Evolutionary conservation across 35 echinoderm and acorn worm genomes (phyloP).

Genomic region (Strongylocentrotus purpuratus): DNA sequence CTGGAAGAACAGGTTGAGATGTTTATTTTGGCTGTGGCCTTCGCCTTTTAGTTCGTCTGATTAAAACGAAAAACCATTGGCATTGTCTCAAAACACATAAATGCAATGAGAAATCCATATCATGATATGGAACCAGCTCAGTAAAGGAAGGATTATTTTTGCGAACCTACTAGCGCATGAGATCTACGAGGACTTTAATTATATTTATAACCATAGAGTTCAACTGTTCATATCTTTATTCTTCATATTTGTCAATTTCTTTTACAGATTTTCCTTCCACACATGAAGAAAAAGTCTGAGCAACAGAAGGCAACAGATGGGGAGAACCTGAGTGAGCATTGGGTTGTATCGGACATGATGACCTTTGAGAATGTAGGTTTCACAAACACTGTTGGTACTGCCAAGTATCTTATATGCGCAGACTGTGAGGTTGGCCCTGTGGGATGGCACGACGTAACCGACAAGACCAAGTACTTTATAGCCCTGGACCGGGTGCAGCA

Average conservation of each 20-base stretch:
- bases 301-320: constrained; percentile 68
- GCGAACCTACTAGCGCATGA: too few relatives aligned
- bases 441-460: constrained; percentile 74
- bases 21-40: too few relatives aligned
- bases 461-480: constrained; percentile 78
- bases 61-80: too few relatives aligned
- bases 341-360: constrained; percentile 91
- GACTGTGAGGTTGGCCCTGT: constrained; percentile 98
- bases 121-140: too few relatives aligned
- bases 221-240: not conserved
- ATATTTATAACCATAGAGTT: too few relatives aligned
- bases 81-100: too few relatives aligned
- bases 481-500: constrained; percentile 82
- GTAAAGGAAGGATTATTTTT: too few relatives aligned
- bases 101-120: too few relatives aligned
- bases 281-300: constrained; percentile 95
- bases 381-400: constrained; percentile 83
- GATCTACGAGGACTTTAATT: too few relatives aligned
- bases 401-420: constrained; percentile 91
- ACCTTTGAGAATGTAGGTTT: constrained; percentile 99
- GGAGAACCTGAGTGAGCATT: constrained; percentile 74
- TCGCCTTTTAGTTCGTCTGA: too few relatives aligned
- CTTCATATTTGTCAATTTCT: not conserved
- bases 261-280: constrained; percentile 84
- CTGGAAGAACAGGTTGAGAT: too few relatives aligned